Evolutionary conservation across 2,888 invertebrate species (phyloP).

Genomic region (Apoderus coryli): DNA sequence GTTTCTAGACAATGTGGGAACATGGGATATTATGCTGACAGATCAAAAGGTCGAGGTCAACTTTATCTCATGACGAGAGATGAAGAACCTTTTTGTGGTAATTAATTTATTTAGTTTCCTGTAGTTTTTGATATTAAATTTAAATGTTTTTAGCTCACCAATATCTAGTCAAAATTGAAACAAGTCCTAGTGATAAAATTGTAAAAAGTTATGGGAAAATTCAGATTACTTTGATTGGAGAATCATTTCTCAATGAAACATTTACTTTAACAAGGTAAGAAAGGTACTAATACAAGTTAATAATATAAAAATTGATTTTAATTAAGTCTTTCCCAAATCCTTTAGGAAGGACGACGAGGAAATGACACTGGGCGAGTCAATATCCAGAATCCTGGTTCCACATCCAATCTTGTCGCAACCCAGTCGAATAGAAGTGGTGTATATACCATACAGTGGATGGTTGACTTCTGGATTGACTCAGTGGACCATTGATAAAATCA

Average conservation of each 20-base stretch:
- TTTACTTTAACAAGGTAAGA: constrained; percentile 69
- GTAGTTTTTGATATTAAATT: neutral
- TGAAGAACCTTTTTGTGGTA: constrained; percentile 85
- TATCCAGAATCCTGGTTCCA: constrained; percentile 73
- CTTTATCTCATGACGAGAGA: constrained; percentile 81
- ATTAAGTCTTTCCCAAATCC: too few relatives aligned
- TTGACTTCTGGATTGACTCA: constrained; percentile 67
- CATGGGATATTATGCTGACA: constrained; percentile 89
- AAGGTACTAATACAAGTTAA: too few relatives aligned
- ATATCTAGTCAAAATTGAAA: constrained; percentile 70
- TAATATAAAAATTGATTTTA: too few relatives aligned
- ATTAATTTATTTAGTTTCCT: constrained; percentile 18
- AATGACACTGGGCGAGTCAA: constrained; percentile 52
- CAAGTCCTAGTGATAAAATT: constrained; percentile 48
- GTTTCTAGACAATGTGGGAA: constrained; percentile 53
- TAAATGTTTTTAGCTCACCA: constrained; percentile 56
- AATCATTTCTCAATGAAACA: constrained; percentile 72
- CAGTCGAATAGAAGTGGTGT: constrained; percentile 57
- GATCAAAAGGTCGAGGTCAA: constrained; percentile 68
- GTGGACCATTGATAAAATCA: constrained; percentile 70
- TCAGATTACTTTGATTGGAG: constrained; percentile 65
- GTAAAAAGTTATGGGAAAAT: constrained; percentile 65
- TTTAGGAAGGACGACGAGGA: constrained; percentile 67
- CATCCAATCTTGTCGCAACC: constrained; percentile 74
- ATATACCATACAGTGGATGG: constrained; percentile 85